A percentile compares a stretch with the other conserved stretches of the same genome.
Conservation (phyloP, 1,140 invertebrate species). For the Rhynchophorus ferrugineus region DNA sequence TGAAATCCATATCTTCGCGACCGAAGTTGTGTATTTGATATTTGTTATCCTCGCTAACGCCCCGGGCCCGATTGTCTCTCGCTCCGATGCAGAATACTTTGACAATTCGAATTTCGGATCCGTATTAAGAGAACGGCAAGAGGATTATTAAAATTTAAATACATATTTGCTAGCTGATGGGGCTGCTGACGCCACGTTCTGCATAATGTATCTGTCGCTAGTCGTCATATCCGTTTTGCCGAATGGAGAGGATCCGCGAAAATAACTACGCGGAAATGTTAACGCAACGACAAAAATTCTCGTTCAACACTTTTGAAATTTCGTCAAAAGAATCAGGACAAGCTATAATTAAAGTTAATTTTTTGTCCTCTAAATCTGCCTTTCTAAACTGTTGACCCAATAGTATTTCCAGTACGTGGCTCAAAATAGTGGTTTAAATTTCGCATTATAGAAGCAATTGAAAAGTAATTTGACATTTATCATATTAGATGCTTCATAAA, state of each 20-base stretch:
- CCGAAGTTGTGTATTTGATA: conserved; percentile 31
- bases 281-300: too few relatives aligned
- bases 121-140: not conserved
- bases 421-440: too few relatives aligned
- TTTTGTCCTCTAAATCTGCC: too few relatives aligned
- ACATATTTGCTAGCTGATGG: not conserved
- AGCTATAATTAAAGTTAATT: too few relatives aligned
- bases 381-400: too few relatives aligned
- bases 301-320: too few relatives aligned
- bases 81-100: not conserved
- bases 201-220: not conserved
- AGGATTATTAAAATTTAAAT: not conserved
- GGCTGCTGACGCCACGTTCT: not conserved
- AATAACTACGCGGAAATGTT: too few relatives aligned
- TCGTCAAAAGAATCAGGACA: too few relatives aligned
- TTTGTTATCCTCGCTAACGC: conserved; percentile 22
- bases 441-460: too few relatives aligned
- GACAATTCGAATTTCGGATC: not conserved
- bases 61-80: conserved; percentile 16
- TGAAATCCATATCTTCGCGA: conserved; percentile 28
- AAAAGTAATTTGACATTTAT: too few relatives aligned
- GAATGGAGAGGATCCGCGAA: not conserved
- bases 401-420: too few relatives aligned
- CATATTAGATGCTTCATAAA: too few relatives aligned
- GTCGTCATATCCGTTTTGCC: not conserved